Base-by-base conservation (phyloP, 2,888 invertebrate species). In the Melanotus villosus region DNA sequence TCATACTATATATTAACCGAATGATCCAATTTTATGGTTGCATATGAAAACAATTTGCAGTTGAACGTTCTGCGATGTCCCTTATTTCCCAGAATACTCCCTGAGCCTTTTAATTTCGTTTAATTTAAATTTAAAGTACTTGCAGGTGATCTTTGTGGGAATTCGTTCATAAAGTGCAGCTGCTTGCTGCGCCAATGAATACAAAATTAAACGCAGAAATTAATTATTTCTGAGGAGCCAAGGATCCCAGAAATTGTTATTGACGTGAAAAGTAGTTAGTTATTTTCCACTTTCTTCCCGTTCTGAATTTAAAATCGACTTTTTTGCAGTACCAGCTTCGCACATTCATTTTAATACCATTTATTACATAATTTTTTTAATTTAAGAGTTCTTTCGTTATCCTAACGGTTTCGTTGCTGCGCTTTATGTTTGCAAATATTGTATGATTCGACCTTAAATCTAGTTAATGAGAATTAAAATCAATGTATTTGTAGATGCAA, bases 1-100 rank as follows among this genome's bases (percentile, higher is more conserved):
- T 71, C 73, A 72, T 65, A 73, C 77, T 73, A 75, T 75, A 73
- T 74, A 75, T 77, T 75, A 76, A 38, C 57, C 23, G 41, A 32
- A 47, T 43, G 26, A 58, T 58, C 43, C 12, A 65, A 57, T 57
- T 65, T 65, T 65, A 65, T 54, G 65, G 23, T 32, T 45, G 36
- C 57, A 43, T 57, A 65, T 65, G 56, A 65, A 63, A 65, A 65
- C 57, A 65, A 56, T 65, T 65, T 57, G 21, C 54, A 64, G 50
- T 26, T 23, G 36, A 52, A 34, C 16, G 18, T 32, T 32, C 12
- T 14, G 32, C 16, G 34, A 12, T 19, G 19, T 18, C 18, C 23
- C 23, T 23, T 23, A 23, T 23, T 9, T 41, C 12, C 9, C 32
- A 10, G 16, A 52, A 52, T 52, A 18, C 19, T 32, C 32, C 7